These are phyloP conservation scores for Macrotrachela quadricornifera DNA, from an alignment of 1,140 invertebrate genomes.

Conservation along the genomic window DNA sequence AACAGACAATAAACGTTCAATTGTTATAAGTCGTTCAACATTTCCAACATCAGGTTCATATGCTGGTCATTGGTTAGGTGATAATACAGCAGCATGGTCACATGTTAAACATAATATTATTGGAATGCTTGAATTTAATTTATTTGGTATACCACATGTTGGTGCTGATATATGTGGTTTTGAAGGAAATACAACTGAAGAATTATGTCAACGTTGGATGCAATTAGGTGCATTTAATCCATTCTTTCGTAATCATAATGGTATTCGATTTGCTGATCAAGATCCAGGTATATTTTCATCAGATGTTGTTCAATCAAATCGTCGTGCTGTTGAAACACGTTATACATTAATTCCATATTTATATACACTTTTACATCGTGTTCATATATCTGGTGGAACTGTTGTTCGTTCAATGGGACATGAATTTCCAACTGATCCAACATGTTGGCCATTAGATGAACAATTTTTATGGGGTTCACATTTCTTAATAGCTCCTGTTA, in stretches of 20 bases:
- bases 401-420: conserved; percentile 52
- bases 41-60: conserved; percentile 55
- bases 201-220: conserved; percentile 34
- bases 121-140: conserved; percentile 16
- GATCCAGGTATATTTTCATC: conserved; percentile 14
- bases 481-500: conserved; percentile 49
- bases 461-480: conserved; percentile 54
- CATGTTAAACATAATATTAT: conserved; percentile 23
- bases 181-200: conserved; percentile 46
- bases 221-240: conserved; percentile 37
- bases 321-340: conserved; percentile 40
- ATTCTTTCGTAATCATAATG: conserved; percentile 28
- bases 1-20: conserved; percentile 38
- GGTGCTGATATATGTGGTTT: conserved; percentile 80
- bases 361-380: conserved; percentile 53
- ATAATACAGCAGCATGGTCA: conserved; percentile 20
- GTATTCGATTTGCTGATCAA: conserved; percentile 11
- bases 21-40: conserved; percentile 59
- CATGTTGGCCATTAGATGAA: conserved; percentile 44
- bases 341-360: conserved; percentile 57
- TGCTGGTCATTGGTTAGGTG: conserved; percentile 68
- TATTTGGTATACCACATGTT: conserved; percentile 46
- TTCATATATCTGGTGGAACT: conserved; percentile 44
- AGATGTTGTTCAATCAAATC: conserved; percentile 12
- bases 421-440: conserved; percentile 30